phyloP scores from a whole-genome alignment of 2,113 vertebrate genomes.

The Psammodynastes pulverulentus region DNA sequence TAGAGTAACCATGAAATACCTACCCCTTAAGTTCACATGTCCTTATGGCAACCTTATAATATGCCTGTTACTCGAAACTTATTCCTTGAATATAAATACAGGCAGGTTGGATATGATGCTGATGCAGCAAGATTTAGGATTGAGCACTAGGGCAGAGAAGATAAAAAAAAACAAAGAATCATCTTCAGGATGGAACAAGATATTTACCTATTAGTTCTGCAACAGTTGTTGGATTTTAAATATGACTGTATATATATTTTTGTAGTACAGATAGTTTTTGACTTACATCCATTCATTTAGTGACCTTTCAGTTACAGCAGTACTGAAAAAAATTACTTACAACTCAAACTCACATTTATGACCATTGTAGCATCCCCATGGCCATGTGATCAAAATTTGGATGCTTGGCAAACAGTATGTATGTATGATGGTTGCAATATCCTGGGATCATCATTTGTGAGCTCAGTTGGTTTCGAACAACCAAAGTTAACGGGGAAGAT shows the following conservation, averaged over 20 bases:
- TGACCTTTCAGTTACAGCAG: neutral
- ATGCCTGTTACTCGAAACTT: neutral
- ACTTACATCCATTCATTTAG: neutral
- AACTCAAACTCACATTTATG: neutral
- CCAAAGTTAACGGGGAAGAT: neutral
- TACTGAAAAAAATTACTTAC: neutral
- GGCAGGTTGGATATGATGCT: neutral
- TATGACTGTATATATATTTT: neutral
- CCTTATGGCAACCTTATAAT: neutral
- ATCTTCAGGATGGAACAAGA: neutral
- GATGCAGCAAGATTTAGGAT: neutral
- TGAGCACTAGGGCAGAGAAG: neutral
- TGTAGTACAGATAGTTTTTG: neutral
- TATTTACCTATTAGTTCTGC: neutral
- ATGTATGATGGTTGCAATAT: neutral
- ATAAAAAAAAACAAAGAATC: neutral
- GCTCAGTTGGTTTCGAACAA: neutral
- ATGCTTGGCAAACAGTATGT: neutral
- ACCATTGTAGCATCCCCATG: neutral
- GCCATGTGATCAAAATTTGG: neutral
- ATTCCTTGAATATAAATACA: neutral
- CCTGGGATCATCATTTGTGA: neutral
- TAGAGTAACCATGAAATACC: neutral
- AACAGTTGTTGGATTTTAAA: neutral
- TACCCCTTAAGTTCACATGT: neutral